Evolutionary conservation across 1,140 invertebrate genomes (phyloP).

Genomic region (Littorina saxatilis): DNA sequence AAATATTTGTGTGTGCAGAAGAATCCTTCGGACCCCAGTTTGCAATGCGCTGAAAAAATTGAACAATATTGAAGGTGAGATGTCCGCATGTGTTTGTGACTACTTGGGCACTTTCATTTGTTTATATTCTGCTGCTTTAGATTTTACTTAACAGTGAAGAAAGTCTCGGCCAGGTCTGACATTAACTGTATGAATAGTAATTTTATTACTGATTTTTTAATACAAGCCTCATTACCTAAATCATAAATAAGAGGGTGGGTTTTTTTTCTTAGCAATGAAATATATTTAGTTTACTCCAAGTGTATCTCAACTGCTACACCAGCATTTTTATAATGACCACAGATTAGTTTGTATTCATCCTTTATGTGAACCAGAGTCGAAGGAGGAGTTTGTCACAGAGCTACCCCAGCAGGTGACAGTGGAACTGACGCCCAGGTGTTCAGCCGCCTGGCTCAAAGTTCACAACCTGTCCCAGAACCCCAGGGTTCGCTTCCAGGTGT

Average conservation of each 20-base stretch:
- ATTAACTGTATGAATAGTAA: too few relatives aligned
- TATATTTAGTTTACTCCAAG: too few relatives aligned
- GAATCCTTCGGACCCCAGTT: slow-evolving; percentile 88
- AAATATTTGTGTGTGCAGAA: not conserved
- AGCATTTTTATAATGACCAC: too few relatives aligned
- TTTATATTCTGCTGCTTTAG: slow-evolving; percentile 2
- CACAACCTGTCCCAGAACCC: slow-evolving; percentile 94
- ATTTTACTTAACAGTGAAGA: slow-evolving; percentile 21
- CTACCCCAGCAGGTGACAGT: slow-evolving; percentile 88
- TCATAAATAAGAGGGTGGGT: too few relatives aligned
- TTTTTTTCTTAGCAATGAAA: too few relatives aligned
- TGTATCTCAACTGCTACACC: too few relatives aligned
- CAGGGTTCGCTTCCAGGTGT: slow-evolving; percentile 84
- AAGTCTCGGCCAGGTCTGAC: too few relatives aligned
- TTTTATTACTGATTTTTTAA: too few relatives aligned
- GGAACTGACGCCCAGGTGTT: slow-evolving; percentile 86
- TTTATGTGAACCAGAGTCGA: slow-evolving; percentile 79
- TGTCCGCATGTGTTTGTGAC: slow-evolving; percentile 32
- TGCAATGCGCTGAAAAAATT: slow-evolving; percentile 91
- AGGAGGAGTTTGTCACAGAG: slow-evolving; percentile 86
- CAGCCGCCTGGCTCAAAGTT: slow-evolving; percentile 88
- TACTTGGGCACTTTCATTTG: not conserved
- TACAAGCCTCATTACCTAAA: too few relatives aligned
- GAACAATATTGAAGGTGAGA: slow-evolving; percentile 89
- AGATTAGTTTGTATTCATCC: too few relatives aligned